These are phyloP conservation scores for Tragelaphus scriptus DNA, from an alignment of 2,113 vertebrate species.

Conservation along the genomic window DNA sequence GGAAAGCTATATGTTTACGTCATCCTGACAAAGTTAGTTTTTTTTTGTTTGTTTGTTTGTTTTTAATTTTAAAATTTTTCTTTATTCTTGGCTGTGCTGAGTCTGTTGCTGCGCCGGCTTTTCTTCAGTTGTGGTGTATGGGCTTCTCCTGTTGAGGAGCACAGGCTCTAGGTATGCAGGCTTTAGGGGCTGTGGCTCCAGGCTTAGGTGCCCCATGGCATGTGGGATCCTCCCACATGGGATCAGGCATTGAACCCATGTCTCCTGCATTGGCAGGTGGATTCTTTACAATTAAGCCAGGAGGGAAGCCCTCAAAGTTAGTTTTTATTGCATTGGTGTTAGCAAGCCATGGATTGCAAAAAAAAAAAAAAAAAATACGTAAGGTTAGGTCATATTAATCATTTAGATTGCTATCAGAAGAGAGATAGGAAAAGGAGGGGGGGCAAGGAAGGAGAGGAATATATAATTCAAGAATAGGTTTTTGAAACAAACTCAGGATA, in stretches of 20 bases:
- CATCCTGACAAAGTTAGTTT: background rate
- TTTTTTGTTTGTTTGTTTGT: background rate
- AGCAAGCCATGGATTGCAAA: background rate
- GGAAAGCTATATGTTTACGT: background rate
- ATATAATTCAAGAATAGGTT: background rate
- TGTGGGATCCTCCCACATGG: background rate
- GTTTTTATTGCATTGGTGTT: background rate
- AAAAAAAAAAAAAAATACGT: background rate
- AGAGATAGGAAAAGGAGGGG: background rate
- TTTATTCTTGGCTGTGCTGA: background rate
- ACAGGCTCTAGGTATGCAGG: background rate
- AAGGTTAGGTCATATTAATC: background rate
- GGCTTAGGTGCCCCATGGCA: background rate
- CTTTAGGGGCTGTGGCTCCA: background rate
- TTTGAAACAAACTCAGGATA: constrained; percentile 19
- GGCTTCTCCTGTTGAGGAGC: background rate
- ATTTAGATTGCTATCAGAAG: background rate
- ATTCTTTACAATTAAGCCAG: background rate
- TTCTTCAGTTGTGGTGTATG: background rate
- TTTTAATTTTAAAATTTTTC: background rate
- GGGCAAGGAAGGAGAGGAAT: background rate
- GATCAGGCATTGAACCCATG: background rate
- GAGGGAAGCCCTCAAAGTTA: background rate
- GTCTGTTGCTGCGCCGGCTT: background rate
- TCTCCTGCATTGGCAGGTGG: background rate